Base-by-base conservation (phyloP, 2,113 vertebrate genomes). In the Willisornis vidua region DNA sequence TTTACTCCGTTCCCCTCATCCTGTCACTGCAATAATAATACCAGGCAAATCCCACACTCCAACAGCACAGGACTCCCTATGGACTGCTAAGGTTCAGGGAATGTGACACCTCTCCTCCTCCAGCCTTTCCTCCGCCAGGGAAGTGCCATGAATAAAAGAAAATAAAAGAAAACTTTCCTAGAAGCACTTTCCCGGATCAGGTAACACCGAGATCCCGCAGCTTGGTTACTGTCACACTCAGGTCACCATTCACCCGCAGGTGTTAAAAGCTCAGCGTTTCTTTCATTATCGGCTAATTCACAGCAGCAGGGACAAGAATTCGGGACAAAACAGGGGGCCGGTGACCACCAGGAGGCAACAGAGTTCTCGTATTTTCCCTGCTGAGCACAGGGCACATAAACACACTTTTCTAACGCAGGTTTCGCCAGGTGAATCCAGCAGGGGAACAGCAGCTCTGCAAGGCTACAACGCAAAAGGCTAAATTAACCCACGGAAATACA, bases 401-500 rank as follows among this genome's bases (percentile, higher is more conserved):
- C 22, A 45, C 9, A 0, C 9, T 29, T 9, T 5, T 1, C 45
- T 0, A 5, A 46, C 1, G 2, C 39, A 1, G 33, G 25, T 37
- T 66, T 18, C 46, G 4, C 10, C 59, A 5, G 18, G 39, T 5
- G 41, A 54, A 26, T 3, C 61, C 57, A 28, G 26, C 28, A 17
- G 18, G 5, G 18, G 10, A 31, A 24, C 41, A 24, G n/a, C 58
- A 39, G 37, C 20, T 23, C 33, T 0, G 19, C 29, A 5, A 18
- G 31, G 66, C 39, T 22, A 3, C 45, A 14, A 4, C 48, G 25
- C 49, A 3, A 4, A 3, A 20, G 6, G 17, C 4, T 24, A 8
- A 9, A 10, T 3, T 0, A 22, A 61, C 2, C 18, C 13, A 0
- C 0, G 13, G 15, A 19, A 39, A 51, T 12, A 7, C n/a, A 7